Base-by-base conservation (phyloP, 2,113 vertebrate species). In the Calidris pygmaea region DNA sequence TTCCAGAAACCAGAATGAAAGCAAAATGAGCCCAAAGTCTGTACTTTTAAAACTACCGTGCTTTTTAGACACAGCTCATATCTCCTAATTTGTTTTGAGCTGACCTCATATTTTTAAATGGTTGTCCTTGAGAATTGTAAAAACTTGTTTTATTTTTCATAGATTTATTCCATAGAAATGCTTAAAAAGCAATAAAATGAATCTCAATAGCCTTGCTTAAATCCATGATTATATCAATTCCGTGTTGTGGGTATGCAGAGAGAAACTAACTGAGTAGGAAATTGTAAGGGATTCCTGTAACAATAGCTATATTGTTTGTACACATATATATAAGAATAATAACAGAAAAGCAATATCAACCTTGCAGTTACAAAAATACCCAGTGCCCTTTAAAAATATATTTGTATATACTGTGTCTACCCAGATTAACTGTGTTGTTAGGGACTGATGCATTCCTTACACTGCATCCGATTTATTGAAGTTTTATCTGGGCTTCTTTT, bases 1-100 rank as follows among this genome's bases (percentile, higher is more conserved):
- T 93, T 85, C 62, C 53, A 87, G 92, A 72, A 96, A 76, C 21
- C 22, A 85, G 30, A 87, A 79, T 72, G 82, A 81, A 92, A 87
- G 30, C 19, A 55, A 91, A 93, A 92, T 41, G 76, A 93, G 30
- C 21, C 53, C 29, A 24, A 70, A 89, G 26, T 63, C 53, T 94
- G 50, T 22, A 41, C 16, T 85, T 86, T 29, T 6, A 8, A 79
- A 87, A 91, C 50, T 59, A 45, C 47, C 16, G 10, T 20, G 29
- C 32, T 19, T 90, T 91, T 78, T 23, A 90, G 43, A 50, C 23
- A 72, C 68, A 78, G 30, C n/a, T 80, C 2, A 0, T 53, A 47
- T 62, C 34, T 93, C 22, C 66, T 90, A 34, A 47, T 83, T 82
- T 83, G 21, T 66, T 91, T 96, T 30, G 45, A 95, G 63, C 78